Conservation (phyloP, 2,888 invertebrate species). For the Eupithecia dodoneata region DNA sequence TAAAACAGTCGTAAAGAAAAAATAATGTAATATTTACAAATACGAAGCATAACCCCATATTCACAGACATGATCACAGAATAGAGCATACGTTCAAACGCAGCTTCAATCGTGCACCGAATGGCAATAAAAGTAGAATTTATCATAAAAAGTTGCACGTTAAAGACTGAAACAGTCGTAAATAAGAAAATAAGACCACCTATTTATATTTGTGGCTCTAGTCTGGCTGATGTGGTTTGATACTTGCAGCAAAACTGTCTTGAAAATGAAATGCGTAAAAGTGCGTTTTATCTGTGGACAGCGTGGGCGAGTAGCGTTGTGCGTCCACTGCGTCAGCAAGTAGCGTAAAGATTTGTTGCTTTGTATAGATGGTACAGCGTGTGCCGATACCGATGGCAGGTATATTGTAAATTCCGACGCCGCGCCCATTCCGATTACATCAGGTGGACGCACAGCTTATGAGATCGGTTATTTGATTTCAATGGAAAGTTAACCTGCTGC, state of each 20-base stretch:
- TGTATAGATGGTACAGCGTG: too few species aligned
- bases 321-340: too few species aligned
- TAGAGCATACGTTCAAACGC: slow-evolving; percentile 36
- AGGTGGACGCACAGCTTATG: too few species aligned
- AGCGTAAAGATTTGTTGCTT: too few species aligned
- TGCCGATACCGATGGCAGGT: too few species aligned
- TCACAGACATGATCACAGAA: slow-evolving; percentile 31
- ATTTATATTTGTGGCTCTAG: slow-evolving; percentile 72
- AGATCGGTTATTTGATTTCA: neutral
- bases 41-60: slow-evolving; percentile 68
- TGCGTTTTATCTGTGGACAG: neutral
- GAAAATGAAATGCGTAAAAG: neutral
- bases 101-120: slow-evolving; percentile 62
- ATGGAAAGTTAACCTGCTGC: neutral
- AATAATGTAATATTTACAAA: slow-evolving; percentile 61
- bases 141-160: slow-evolving; percentile 81
- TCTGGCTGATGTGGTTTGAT: slow-evolving; percentile 53
- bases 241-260: slow-evolving; percentile 36
- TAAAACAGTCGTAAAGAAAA: slow-evolving; percentile 53
- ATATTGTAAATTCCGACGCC: too few species aligned
- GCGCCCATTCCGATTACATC: too few species aligned
- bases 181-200: slow-evolving; percentile 78
- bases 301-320: neutral
- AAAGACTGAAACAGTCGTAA: slow-evolving; percentile 76
- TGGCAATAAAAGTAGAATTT: slow-evolving; percentile 73